Percentiles rank a stretch among this genome's conserved stretches.
Evolutionary conservation across 2,888 invertebrate genomes (phyloP).

Genomic region (Amblyjoppa proteus): DNA sequence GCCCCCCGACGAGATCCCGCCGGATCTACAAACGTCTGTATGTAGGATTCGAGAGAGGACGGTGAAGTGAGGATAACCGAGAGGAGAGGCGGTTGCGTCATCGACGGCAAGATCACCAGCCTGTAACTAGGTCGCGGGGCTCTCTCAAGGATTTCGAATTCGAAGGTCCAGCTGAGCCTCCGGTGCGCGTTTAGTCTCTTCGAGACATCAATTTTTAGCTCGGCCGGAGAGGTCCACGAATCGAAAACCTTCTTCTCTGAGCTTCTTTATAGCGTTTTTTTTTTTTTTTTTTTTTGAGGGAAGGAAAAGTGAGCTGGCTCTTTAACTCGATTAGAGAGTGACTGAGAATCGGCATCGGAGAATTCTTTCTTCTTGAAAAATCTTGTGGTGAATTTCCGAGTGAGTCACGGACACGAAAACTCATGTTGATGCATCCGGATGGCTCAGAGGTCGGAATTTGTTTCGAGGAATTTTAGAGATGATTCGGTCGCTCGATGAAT

Average conservation of each 20-base stretch:
- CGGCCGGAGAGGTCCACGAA: constrained; percentile 1
- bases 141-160: constrained; percentile 74
- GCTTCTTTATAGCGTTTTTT: not conserved
- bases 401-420: constrained; percentile 34
- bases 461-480: not conserved
- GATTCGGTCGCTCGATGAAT: constrained; percentile 13
- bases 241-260: not conserved
- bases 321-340: constrained; percentile 38
- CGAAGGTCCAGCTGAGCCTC: constrained; percentile 59
- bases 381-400: constrained; percentile 22
- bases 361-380: constrained; percentile 33
- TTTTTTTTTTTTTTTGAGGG: not conserved
- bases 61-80: constrained; percentile 31
- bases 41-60: constrained; percentile 34
- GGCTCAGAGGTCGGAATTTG: constrained; percentile 10
- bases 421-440: constrained; percentile 5
- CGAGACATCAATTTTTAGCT: constrained; percentile 25
- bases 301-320: not conserved
- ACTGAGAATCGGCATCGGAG: constrained; percentile 32
- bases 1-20: constrained; percentile 28
- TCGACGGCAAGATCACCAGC: constrained; percentile 79
- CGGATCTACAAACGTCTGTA: constrained; percentile 21
- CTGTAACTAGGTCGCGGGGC: constrained; percentile 82
- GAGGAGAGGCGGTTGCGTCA: constrained; percentile 79
- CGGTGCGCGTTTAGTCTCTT: constrained; percentile 15